Percentiles rank a stretch among this genome's conserved stretches.
Conservation (phyloP, 1,140 invertebrate species). For the Eurytemora carolleeae region DNA sequence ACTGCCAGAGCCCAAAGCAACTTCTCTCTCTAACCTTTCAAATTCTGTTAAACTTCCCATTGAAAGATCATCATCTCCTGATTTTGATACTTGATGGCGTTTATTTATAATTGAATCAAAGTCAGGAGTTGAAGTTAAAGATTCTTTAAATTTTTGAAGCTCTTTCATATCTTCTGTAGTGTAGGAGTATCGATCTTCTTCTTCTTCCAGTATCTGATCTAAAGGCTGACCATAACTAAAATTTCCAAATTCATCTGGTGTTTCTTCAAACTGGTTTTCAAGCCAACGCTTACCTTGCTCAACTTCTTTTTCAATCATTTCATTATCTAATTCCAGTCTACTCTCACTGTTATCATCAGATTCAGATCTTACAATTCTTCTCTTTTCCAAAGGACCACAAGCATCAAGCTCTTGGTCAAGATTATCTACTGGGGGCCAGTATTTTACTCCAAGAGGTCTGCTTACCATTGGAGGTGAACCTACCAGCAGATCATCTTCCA, state of each 20-base stretch:
- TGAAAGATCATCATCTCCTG: slow-evolving; percentile 73
- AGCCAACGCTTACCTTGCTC: slow-evolving; percentile 66
- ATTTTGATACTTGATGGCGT: slow-evolving; percentile 49
- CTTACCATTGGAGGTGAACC: neutral
- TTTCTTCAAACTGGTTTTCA: slow-evolving; percentile 55
- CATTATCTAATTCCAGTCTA: neutral
- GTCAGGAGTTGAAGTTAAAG: slow-evolving; percentile 56
- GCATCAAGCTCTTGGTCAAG: neutral
- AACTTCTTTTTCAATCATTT: slow-evolving; percentile 27
- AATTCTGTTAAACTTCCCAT: slow-evolving; percentile 82
- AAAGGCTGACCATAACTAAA: slow-evolving; percentile 36
- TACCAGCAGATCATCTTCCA: neutral
- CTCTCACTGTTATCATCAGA: neutral
- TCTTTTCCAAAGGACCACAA: neutral
- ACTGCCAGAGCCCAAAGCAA: slow-evolving; percentile 30
- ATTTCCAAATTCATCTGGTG: slow-evolving; percentile 11
- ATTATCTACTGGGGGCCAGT: neutral
- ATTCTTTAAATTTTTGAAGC: slow-evolving; percentile 53
- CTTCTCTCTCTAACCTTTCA: slow-evolving; percentile 62
- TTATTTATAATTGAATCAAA: slow-evolving; percentile 56
- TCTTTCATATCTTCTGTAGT: slow-evolving; percentile 38
- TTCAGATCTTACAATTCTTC: neutral
- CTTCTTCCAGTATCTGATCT: slow-evolving; percentile 63
- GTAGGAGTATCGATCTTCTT: slow-evolving; percentile 30
- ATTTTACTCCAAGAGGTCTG: neutral